phyloP scores from a whole-genome alignment of 2,888 invertebrate genomes.

The Netelia inedita region DNA sequence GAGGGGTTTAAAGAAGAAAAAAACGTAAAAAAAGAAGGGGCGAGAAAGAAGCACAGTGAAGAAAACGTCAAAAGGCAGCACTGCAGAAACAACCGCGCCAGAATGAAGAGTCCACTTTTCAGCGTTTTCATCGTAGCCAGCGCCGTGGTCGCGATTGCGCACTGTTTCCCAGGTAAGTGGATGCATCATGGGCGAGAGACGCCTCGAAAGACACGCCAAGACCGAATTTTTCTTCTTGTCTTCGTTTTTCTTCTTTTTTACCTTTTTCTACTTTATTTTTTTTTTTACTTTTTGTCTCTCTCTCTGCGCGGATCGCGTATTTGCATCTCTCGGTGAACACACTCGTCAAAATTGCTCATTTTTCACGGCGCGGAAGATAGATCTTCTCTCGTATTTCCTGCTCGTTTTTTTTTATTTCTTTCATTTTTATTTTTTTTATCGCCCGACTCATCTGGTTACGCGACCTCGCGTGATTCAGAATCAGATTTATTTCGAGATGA shows the following conservation, averaged over 20 bases:
- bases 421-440: background rate
- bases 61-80: conserved; percentile 56
- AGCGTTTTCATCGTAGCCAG: conserved; percentile 74
- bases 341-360: conserved; percentile 58
- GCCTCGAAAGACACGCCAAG: conserved; percentile 8
- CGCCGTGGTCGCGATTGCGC: conserved; percentile 76
- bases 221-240: conserved; percentile 25
- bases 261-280: conserved; percentile 4
- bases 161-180: conserved; percentile 80
- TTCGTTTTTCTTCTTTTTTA: background rate
- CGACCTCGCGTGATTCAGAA: background rate
- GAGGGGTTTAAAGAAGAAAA: conserved; percentile 29
- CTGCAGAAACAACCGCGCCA: conserved; percentile 49
- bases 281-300: background rate
- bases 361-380: conserved; percentile 31
- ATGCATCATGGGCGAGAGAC: conserved; percentile 8
- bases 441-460: background rate
- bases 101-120: conserved; percentile 72
- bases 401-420: background rate
- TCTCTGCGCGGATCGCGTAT: conserved; percentile 38
- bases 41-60: conserved; percentile 51
- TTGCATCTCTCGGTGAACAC: conserved; percentile 51
- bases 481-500: too few species aligned
- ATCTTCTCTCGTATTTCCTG: conserved; percentile 14
- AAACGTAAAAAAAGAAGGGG: conserved; percentile 30